A percentile compares a stretch with the other conserved stretches of the same genome.
These are phyloP conservation scores for Mormyrus lacerda DNA, from an alignment of 2,113 vertebrate species.

Conservation along the genomic window DNA sequence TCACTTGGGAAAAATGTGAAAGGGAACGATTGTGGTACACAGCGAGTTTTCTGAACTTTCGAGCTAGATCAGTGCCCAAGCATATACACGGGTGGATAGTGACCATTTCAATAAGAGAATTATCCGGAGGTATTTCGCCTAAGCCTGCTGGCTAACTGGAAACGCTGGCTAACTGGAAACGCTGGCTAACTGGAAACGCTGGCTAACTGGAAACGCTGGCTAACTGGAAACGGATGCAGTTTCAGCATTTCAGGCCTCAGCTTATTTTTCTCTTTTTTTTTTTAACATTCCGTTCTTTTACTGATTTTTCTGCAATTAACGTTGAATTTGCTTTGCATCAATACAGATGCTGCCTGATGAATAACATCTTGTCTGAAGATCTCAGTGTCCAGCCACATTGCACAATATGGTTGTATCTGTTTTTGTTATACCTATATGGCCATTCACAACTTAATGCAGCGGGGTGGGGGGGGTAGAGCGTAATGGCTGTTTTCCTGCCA, in stretches of 20 bases:
- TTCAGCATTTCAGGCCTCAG: not conserved
- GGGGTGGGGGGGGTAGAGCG: not conserved
- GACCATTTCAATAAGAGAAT: constrained; percentile 14
- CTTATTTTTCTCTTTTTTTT: not conserved
- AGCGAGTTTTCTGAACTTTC: not conserved
- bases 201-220: too few species aligned
- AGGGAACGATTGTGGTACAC: not conserved
- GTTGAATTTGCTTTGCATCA: not conserved
- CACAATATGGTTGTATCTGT: not conserved
- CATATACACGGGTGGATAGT: not conserved
- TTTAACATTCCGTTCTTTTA: not conserved
- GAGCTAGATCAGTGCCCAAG: not conserved
- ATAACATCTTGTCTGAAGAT: not conserved
- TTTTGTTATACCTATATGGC: not conserved
- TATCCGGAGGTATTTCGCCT: not conserved
- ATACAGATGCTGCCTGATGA: constrained; percentile 1
- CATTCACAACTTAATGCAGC: not conserved
- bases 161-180: too few species aligned
- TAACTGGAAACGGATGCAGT: not conserved
- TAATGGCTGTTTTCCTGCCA: not conserved
- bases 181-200: too few species aligned
- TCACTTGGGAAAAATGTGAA: not conserved
- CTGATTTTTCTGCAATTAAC: not conserved
- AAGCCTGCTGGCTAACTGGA: not conserved
- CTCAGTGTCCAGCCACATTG: not conserved